phyloP scores from a whole-genome alignment of 2,888 invertebrate genomes.

The Hirtodrosophila confusa region DNA sequence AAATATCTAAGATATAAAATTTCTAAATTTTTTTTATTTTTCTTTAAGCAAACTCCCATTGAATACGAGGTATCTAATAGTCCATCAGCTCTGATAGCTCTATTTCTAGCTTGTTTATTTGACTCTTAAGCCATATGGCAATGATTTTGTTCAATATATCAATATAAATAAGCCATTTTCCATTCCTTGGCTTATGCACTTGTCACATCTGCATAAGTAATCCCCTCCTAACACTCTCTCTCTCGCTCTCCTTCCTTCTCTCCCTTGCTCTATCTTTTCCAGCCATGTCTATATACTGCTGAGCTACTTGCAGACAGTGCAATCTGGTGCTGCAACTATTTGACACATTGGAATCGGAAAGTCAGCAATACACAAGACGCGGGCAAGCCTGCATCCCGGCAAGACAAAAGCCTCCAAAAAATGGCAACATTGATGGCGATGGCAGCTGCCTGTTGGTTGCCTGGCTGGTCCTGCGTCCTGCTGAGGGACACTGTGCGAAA shows the following conservation, averaged over 20 bases:
- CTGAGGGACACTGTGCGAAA: conserved; percentile 48
- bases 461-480: conserved; percentile 8
- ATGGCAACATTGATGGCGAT: conserved; percentile 21
- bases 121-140: conserved; percentile 55
- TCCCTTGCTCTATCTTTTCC: neutral
- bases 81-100: neutral
- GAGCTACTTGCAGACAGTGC: conserved; percentile 57
- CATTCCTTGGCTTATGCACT: conserved; percentile 64
- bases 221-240: neutral
- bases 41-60: neutral
- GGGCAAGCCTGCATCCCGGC: conserved; percentile 24
- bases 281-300: conserved; percentile 10
- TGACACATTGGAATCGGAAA: conserved; percentile 71
- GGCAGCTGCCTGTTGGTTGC: conserved; percentile 7
- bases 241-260: neutral
- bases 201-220: conserved; percentile 72
- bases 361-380: conserved; percentile 65
- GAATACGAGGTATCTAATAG: conserved; percentile 1
- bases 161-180: conserved; percentile 71
- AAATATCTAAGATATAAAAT: no score
- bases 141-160: conserved; percentile 73
- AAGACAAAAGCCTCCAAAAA: conserved; percentile 44
- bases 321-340: conserved; percentile 72
- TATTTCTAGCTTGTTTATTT: conserved; percentile 27
- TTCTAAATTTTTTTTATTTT: no score